Evolutionary conservation across 2,888 invertebrate genomes (phyloP).

Genomic region (Ectemnius lituratus): DNA sequence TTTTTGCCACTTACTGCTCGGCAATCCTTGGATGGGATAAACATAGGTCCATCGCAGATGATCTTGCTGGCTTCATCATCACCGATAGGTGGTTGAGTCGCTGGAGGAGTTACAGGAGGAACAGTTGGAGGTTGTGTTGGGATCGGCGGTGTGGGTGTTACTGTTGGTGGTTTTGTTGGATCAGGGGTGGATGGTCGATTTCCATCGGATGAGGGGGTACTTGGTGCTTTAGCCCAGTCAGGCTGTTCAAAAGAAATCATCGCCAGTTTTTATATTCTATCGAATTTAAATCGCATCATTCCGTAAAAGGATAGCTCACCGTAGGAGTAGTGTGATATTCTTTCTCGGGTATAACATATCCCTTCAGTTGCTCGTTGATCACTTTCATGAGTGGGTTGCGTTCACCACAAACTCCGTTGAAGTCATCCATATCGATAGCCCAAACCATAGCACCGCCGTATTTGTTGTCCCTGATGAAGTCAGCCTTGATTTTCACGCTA

Average conservation of each 20-base stretch:
- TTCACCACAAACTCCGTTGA: constrained; percentile 88
- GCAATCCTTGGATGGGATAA: constrained; percentile 81
- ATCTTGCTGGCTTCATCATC: constrained; percentile 76
- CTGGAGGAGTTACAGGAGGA: neutral
- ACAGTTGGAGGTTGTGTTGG: constrained; percentile 21
- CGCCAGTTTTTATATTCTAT: no score
- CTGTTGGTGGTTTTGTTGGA: neutral
- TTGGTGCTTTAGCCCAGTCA: constrained; percentile 89
- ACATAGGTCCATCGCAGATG: constrained; percentile 80
- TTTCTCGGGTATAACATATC: constrained; percentile 81
- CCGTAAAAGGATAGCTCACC: constrained; percentile 34
- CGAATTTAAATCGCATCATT: no score
- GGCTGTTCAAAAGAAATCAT: constrained; percentile 79
- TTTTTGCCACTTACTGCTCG: constrained; percentile 77
- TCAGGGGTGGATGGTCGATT: constrained; percentile 22
- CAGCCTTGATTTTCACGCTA: constrained; percentile 93
- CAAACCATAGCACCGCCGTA: constrained; percentile 94
- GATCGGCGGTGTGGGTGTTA: constrained; percentile 7
- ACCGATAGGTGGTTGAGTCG: constrained; percentile 43
- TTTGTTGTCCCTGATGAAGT: constrained; percentile 90
- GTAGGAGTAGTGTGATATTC: constrained; percentile 82
- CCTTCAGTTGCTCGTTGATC: constrained; percentile 85
- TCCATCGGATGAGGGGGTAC: constrained; percentile 78
- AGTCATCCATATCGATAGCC: constrained; percentile 96
- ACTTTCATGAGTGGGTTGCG: constrained; percentile 87